phyloP scores from a whole-genome alignment of 1,140 invertebrate species.

The Drosophila eugracilis region DNA sequence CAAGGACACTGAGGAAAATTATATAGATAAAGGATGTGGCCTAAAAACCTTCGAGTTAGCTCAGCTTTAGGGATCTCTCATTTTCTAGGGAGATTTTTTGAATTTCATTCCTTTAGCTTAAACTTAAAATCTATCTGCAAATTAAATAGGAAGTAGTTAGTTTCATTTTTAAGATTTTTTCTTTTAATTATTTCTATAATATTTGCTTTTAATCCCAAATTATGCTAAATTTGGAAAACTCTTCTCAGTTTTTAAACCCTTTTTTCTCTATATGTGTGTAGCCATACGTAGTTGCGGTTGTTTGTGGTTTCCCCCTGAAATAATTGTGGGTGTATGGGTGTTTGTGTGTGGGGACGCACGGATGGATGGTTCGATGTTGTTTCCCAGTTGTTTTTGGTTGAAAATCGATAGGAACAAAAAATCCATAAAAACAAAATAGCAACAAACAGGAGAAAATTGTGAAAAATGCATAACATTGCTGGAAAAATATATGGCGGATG shows the following conservation, averaged over 20 bases:
- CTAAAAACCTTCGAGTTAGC: not conserved
- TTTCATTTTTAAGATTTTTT: no score
- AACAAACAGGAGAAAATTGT: slow-evolving; percentile 10
- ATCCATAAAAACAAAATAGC: slow-evolving; percentile 43
- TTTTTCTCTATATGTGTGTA: slow-evolving; percentile 22
- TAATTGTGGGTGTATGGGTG: slow-evolving; percentile 50
- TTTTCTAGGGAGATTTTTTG: no score
- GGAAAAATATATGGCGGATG: not conserved
- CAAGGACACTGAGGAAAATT: slow-evolving; percentile 9
- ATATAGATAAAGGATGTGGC: no score
- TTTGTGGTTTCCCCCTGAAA: slow-evolving; percentile 53
- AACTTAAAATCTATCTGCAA: no score
- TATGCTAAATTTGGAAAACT: not conserved
- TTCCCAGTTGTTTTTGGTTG: slow-evolving; percentile 54
- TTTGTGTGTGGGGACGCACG: slow-evolving; percentile 37
- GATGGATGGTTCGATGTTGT: slow-evolving; percentile 57
- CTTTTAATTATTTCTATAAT: no score
- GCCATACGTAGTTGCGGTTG: slow-evolving; percentile 50
- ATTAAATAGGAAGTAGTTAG: no score
- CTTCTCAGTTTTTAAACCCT: not conserved
- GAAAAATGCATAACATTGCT: slow-evolving; percentile 3
- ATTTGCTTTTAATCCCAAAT: no score
- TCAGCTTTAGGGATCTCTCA: no score
- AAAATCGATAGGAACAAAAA: slow-evolving; percentile 67
- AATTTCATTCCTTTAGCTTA: no score